phyloP scores from a whole-genome alignment of 1,140 invertebrate genomes.

The Hermetia illucens region DNA sequence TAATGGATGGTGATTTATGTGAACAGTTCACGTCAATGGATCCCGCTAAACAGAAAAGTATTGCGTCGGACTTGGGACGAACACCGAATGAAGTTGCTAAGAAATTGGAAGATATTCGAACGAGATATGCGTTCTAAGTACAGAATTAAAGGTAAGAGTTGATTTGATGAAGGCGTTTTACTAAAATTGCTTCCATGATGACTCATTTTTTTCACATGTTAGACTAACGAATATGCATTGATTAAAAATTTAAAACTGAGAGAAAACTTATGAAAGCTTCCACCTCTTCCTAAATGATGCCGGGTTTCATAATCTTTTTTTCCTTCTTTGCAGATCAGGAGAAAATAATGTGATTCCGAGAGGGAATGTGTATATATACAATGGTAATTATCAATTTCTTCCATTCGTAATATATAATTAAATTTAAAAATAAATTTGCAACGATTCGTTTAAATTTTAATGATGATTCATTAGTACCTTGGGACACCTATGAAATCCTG shows the following conservation, averaged over 20 bases:
- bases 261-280: background rate
- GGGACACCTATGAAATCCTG: conserved; percentile 27
- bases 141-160: background rate
- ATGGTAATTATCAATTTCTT: background rate
- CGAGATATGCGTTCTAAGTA: conserved; percentile 82
- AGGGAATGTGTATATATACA: background rate
- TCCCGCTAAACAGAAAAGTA: conserved; percentile 82
- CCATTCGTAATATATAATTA: conserved; percentile 1
- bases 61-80: conserved; percentile 86
- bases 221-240: conserved; percentile 3
- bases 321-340: background rate
- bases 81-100: conserved; percentile 94
- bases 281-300: background rate
- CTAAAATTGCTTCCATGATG: background rate
- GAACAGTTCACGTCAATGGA: conserved; percentile 98
- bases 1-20: conserved; percentile 97
- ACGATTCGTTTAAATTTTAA: conserved; percentile 4
- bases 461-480: conserved; percentile 22
- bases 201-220: conserved; percentile 1
- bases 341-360: conserved; percentile 2
- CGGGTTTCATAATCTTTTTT: background rate
- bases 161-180: background rate
- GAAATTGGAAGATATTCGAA: conserved; percentile 87
- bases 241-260: conserved; percentile 3
- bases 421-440: background rate